These are phyloP conservation scores for Sakesphorus luctuosus DNA, from an alignment of 2,113 vertebrate genomes.

Conservation along the genomic window DNA sequence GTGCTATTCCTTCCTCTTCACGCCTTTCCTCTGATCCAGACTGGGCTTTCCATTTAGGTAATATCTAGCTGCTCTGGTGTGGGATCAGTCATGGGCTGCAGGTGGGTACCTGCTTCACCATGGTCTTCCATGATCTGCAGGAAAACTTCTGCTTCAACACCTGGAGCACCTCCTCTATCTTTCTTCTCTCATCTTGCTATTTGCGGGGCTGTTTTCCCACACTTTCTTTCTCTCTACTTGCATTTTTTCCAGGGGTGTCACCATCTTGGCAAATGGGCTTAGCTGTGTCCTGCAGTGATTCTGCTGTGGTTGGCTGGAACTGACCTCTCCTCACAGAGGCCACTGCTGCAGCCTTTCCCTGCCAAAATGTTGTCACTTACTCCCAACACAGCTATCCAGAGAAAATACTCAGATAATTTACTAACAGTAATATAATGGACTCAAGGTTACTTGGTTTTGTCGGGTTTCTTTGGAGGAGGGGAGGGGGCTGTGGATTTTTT, in stretches of 20 bases:
- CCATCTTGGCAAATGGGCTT: neutral
- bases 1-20: neutral
- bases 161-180: neutral
- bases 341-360: rapidly evolving
- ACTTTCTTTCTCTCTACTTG: neutral
- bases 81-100: neutral
- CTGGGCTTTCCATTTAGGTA: neutral
- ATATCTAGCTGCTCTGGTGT: neutral
- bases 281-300: rapidly evolving
- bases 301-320: neutral
- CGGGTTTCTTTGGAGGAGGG: neutral
- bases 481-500: neutral
- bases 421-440: neutral
- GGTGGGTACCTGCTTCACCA: neutral
- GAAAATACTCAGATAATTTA: neutral
- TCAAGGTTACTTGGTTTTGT: neutral
- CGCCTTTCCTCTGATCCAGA: neutral
- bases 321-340: neutral
- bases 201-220: neutral
- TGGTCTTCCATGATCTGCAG: neutral
- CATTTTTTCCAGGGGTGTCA: neutral
- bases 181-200: neutral
- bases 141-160: neutral
- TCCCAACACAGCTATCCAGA: neutral
- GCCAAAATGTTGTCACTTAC: neutral